phyloP scores from a whole-genome alignment of 1,140 invertebrate species.

The Lordiphosa mommai region DNA sequence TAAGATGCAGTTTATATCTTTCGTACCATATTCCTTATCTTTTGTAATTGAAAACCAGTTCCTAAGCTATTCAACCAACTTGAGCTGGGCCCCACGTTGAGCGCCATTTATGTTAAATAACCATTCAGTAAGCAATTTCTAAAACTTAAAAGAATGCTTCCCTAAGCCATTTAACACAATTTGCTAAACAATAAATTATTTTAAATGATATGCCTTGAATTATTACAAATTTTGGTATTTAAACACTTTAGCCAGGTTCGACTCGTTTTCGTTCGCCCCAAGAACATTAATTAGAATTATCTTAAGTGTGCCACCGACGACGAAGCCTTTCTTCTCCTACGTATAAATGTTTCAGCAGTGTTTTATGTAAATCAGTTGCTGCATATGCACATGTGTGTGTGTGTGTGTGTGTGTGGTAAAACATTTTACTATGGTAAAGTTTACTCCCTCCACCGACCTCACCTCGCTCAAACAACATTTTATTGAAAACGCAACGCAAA shows the following conservation, averaged over 20 bases:
- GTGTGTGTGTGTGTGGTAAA: slow-evolving; percentile 2
- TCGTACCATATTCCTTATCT: no score
- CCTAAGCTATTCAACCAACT: no score
- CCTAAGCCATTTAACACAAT: no score
- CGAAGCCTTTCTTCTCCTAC: background rate
- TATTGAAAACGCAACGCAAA: slow-evolving; percentile 47
- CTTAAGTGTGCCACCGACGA: slow-evolving; percentile 44
- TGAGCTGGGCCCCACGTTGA: no score
- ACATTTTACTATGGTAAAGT: slow-evolving; percentile 38
- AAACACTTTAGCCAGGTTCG: slow-evolving; percentile 15
- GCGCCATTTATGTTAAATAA: no score
- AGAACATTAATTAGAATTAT: slow-evolving; percentile 56
- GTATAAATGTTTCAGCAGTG: slow-evolving; percentile 58
- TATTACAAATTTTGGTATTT: background rate
- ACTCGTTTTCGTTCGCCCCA: background rate
- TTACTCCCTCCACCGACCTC: background rate
- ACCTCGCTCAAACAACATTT: slow-evolving; percentile 38
- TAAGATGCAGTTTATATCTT: no score
- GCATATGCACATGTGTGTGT: slow-evolving; percentile 10
- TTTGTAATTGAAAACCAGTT: no score
- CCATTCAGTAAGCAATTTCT: no score
- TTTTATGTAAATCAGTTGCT: slow-evolving; percentile 64
- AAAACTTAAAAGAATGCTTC: no score
- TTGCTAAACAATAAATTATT: no score
- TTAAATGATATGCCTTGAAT: no score